Conservation (phyloP, 2,797 vertebrate genomes). For the Odontamblyopus lacepedii region DNA sequence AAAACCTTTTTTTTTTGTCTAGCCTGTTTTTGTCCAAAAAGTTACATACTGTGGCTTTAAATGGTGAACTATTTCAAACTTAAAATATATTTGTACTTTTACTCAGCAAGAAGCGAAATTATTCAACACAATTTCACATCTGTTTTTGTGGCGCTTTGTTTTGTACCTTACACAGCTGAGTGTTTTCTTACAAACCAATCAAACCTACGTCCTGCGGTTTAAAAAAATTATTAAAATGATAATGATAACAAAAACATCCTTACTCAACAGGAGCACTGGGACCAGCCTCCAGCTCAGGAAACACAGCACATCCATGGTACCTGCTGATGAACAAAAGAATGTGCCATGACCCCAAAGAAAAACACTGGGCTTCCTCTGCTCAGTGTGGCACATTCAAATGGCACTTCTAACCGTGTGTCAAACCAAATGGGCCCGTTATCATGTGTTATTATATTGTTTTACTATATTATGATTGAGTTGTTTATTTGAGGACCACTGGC, state of each 20-base stretch:
- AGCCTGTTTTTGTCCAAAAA: too few relatives aligned
- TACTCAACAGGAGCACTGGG: constrained; percentile 66
- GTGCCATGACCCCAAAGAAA: constrained; percentile 42
- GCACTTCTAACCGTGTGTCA: constrained; percentile 14
- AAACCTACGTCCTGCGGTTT: constrained; percentile 5
- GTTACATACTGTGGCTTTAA: too few relatives aligned
- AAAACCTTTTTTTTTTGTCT: too few relatives aligned
- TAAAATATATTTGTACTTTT: too few relatives aligned
- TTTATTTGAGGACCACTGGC: constrained; percentile 37
- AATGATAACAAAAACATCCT: constrained; percentile 44
- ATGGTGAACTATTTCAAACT: too few relatives aligned
- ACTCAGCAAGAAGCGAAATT: background rate
- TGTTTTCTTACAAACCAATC: constrained; percentile 1
- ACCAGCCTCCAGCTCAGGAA: constrained; percentile 53
- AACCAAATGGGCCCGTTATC: constrained; percentile 39
- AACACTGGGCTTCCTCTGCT: constrained; percentile 39
- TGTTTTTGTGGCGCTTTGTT: constrained; percentile 3
- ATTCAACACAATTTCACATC: background rate
- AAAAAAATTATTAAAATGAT: constrained; percentile 23
- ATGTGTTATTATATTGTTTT: background rate
- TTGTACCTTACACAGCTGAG: constrained; percentile 9
- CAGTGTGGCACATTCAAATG: background rate
- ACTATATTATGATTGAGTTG: constrained; percentile 24
- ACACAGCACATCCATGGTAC: constrained; percentile 64
- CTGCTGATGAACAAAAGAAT: constrained; percentile 56